Percentiles rank a stretch among this genome's conserved stretches.
Conservation (phyloP, 2,113 vertebrate species). For the Chionis minor region DNA sequence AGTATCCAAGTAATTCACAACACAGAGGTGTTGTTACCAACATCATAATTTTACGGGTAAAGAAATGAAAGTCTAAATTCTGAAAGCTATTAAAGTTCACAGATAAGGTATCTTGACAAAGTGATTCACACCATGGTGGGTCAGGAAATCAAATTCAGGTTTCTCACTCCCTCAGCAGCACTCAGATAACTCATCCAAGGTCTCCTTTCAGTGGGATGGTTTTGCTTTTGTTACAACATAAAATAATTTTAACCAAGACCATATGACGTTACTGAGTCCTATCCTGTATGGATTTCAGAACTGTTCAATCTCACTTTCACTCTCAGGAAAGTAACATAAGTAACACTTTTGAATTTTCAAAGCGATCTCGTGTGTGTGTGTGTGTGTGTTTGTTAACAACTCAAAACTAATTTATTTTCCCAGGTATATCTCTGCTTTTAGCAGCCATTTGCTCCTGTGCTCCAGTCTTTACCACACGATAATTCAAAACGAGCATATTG, state of each 20-base stretch:
- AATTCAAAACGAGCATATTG: not conserved
- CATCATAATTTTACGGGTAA: not conserved
- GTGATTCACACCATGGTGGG: not conserved
- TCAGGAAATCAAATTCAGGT: constrained; percentile 13
- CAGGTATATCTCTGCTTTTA: not conserved
- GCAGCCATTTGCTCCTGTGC: not conserved
- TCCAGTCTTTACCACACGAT: not conserved
- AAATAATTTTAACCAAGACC: constrained; percentile 3
- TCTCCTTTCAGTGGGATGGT: not conserved
- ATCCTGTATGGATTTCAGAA: not conserved
- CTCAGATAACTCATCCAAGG: not conserved
- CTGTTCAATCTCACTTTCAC: not conserved
- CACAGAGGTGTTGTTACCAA: not conserved
- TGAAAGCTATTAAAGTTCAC: not conserved
- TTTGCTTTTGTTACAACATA: not conserved
- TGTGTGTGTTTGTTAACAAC: not conserved
- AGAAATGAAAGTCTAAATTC: not conserved
- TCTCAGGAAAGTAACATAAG: not conserved
- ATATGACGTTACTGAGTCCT: not conserved
- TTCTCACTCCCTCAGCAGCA: not conserved
- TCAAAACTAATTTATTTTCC: not conserved
- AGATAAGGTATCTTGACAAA: not conserved
- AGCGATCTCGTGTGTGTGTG: not conserved
- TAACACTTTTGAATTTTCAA: not conserved
- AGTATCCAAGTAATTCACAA: not conserved